phyloP scores from a whole-genome alignment of 2,797 vertebrate species.

The Chelonia mydas region DNA sequence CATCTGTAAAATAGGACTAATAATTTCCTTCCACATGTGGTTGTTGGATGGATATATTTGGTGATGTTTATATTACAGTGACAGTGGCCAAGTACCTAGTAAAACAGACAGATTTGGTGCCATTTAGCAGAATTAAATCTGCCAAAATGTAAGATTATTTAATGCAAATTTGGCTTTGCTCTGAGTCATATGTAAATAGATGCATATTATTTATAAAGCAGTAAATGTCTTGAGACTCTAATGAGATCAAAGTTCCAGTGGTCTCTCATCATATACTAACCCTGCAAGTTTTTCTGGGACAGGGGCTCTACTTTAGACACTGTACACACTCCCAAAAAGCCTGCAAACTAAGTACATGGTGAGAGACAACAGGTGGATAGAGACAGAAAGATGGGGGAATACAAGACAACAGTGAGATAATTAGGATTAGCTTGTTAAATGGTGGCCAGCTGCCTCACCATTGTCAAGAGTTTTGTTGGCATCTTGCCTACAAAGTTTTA shows the following conservation, averaged over 20 bases:
- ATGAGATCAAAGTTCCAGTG: background rate
- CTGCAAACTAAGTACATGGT: constrained; percentile 2
- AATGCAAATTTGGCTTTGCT: background rate
- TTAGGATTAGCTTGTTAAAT: background rate
- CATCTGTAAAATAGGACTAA: background rate
- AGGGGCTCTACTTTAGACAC: background rate
- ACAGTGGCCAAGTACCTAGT: background rate
- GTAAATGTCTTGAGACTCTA: background rate
- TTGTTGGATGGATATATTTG: background rate
- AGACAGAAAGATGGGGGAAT: background rate
- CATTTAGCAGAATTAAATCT: background rate
- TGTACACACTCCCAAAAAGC: background rate
- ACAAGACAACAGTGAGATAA: background rate
- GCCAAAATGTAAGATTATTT: background rate
- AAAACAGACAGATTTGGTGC: background rate
- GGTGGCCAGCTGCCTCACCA: background rate
- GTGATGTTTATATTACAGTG: background rate
- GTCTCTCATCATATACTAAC: background rate
- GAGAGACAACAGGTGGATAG: background rate
- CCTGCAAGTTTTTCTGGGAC: background rate
- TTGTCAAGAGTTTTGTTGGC: background rate
- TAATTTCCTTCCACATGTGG: background rate
- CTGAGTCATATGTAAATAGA: background rate
- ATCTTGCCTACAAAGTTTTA: background rate
- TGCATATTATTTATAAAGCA: background rate